Conservation (phyloP, 1,140 invertebrate genomes). For the Chlorops oryzae region DNA sequence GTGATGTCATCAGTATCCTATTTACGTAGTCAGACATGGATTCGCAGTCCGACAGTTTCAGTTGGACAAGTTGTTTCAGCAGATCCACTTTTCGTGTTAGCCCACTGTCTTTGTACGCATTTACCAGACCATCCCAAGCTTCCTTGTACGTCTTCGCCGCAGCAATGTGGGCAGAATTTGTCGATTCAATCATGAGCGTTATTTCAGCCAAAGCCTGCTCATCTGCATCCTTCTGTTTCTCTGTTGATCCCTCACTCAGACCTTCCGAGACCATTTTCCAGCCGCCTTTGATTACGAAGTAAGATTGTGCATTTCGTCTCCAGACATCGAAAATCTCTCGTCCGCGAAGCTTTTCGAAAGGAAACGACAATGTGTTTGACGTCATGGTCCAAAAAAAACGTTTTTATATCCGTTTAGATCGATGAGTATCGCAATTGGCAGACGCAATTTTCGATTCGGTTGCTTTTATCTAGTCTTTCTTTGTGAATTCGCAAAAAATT, state of each 20-base stretch:
- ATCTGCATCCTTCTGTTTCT: neutral
- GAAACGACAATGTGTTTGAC: too few relatives aligned
- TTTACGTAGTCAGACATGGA: conserved; percentile 2
- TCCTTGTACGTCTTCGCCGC: conserved; percentile 3
- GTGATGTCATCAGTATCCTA: neutral
- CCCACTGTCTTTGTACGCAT: conserved; percentile 4
- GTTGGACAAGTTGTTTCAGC: conserved; percentile 6
- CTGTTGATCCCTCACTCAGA: neutral
- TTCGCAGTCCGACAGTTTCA: neutral
- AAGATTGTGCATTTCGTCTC: conserved; percentile 10
- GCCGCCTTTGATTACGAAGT: conserved; percentile 5
- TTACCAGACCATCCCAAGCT: conserved; percentile 5
- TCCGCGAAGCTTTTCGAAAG: conserved; percentile 9
- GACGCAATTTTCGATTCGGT: too few relatives aligned
- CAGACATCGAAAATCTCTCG: conserved; percentile 12
- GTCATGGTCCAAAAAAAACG: too few relatives aligned
- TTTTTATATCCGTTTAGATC: too few relatives aligned
- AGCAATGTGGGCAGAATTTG: conserved; percentile 3
- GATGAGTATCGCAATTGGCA: too few relatives aligned
- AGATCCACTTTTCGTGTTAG: conserved; percentile 4
- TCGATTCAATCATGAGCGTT: conserved; percentile 11
- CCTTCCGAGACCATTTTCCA: conserved; percentile 5
- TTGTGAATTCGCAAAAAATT: too few relatives aligned
- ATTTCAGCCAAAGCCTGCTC: conserved; percentile 11
- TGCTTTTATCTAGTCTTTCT: too few relatives aligned